A percentile compares a stretch with the other conserved stretches of the same genome.
Conservation (phyloP, 2,113 vertebrate genomes). For the Neolamprologus hecqui region DNA sequence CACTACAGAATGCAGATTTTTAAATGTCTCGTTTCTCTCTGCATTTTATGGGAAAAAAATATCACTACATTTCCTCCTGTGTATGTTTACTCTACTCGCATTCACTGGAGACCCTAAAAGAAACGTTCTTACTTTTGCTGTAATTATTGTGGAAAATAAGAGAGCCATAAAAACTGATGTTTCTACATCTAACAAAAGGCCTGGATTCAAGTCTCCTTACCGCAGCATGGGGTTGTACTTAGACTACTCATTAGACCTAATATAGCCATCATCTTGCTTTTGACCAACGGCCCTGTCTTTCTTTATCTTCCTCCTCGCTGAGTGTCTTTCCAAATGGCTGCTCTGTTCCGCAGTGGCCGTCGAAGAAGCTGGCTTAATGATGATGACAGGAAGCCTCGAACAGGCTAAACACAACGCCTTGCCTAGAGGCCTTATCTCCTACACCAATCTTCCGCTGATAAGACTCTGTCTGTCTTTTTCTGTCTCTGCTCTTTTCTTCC, state of each 20-base stretch:
- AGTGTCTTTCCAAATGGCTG: slow-evolving; percentile 53
- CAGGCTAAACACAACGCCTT: slow-evolving; percentile 55
- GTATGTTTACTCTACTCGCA: neutral
- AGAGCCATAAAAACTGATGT: neutral
- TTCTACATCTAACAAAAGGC: neutral
- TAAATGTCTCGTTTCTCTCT: neutral
- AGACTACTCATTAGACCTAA: slow-evolving; percentile 22
- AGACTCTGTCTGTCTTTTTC: slow-evolving; percentile 46
- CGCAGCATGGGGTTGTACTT: neutral
- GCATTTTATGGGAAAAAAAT: neutral
- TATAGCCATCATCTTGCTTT: slow-evolving; percentile 27
- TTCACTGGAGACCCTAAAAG: neutral
- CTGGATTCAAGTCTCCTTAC: neutral
- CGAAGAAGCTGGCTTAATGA: slow-evolving; percentile 59
- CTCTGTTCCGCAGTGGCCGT: slow-evolving; percentile 46
- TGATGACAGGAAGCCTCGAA: slow-evolving; percentile 70
- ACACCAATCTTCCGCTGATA: slow-evolving; percentile 60
- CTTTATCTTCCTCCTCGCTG: slow-evolving; percentile 40
- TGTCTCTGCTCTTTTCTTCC: slow-evolving; percentile 38
- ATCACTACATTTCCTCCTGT: neutral
- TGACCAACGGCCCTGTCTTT: slow-evolving; percentile 36
- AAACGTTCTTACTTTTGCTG: neutral
- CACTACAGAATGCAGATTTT: neutral
- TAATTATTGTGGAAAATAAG: neutral
- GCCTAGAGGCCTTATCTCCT: slow-evolving; percentile 61